A percentile compares a stretch with the other conserved stretches of the same genome.
Conservation (phyloP, 2,888 invertebrate genomes). For the Leptinotarsa tumamoca region DNA sequence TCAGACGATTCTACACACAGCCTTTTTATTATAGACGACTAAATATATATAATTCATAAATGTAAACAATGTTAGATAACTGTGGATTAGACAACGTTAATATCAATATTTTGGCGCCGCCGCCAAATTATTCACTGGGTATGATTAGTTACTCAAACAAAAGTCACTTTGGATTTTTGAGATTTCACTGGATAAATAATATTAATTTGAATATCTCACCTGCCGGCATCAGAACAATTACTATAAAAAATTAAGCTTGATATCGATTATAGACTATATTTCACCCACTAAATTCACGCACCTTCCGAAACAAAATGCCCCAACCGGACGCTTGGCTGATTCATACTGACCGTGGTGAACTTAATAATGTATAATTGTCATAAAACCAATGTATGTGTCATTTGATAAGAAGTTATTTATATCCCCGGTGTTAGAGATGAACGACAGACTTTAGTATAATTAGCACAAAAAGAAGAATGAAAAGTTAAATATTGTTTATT, state of each 20-base stretch:
- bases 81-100: neutral
- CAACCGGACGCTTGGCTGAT: constrained; percentile 36
- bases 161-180: neutral
- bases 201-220: neutral
- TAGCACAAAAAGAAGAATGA: constrained; percentile 49
- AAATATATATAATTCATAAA: neutral
- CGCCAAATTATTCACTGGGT: neutral
- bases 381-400: constrained; percentile 44
- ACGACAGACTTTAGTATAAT: constrained; percentile 48
- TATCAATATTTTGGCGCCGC: neutral
- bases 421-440: constrained; percentile 41
- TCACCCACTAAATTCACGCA: constrained; percentile 27
- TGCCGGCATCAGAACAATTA: neutral
- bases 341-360: constrained; percentile 35
- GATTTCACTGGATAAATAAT: neutral
- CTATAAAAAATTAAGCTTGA: neutral
- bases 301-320: constrained; percentile 12
- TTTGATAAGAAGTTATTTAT: constrained; percentile 47
- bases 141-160: neutral
- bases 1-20: too few species aligned
- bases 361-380: constrained; percentile 39
- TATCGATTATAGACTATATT: neutral
- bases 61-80: neutral
- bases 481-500: constrained; percentile 44
- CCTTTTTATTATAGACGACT: too few species aligned